Conservation (phyloP, 2,888 invertebrate species). For the Esperia sulphurella region DNA sequence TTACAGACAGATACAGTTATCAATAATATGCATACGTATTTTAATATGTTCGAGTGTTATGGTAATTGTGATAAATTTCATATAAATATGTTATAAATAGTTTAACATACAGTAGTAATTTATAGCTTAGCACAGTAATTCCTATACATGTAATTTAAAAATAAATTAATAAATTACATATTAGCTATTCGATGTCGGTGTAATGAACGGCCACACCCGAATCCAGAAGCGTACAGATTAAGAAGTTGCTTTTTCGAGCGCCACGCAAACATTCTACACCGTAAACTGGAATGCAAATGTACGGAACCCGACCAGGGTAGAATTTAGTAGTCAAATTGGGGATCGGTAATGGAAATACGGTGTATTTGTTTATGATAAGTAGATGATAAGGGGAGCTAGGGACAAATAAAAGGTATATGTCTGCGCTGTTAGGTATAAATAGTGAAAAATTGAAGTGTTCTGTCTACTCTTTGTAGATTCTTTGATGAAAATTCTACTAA, state of each 20-base stretch:
- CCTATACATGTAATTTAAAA: too few relatives aligned
- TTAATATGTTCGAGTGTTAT: too few relatives aligned
- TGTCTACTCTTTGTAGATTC: not conserved
- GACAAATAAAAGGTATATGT: slow-evolving; percentile 3
- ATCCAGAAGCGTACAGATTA: slow-evolving; percentile 28
- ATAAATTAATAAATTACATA: not conserved
- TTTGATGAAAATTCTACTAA: too few relatives aligned
- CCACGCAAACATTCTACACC: slow-evolving; percentile 30
- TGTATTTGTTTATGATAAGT: slow-evolving; percentile 39
- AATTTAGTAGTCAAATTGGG: slow-evolving; percentile 38
- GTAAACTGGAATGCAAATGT: slow-evolving; percentile 32
- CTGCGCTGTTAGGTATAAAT: not conserved
- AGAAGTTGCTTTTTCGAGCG: slow-evolving; percentile 53
- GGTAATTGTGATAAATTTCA: too few relatives aligned
- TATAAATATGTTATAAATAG: too few relatives aligned
- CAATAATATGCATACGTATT: too few relatives aligned
- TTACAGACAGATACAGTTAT: too few relatives aligned
- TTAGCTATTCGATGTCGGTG: slow-evolving; percentile 16
- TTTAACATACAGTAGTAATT: too few relatives aligned
- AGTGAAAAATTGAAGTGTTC: not conserved
- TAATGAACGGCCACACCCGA: slow-evolving; percentile 22
- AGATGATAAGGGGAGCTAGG: slow-evolving; percentile 23
- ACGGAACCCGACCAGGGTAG: slow-evolving; percentile 8
- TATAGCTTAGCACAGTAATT: too few relatives aligned
- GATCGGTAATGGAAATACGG: slow-evolving; percentile 34